phyloP scores from a whole-genome alignment of 2,797 vertebrate genomes.

The Amniataba percoides region DNA sequence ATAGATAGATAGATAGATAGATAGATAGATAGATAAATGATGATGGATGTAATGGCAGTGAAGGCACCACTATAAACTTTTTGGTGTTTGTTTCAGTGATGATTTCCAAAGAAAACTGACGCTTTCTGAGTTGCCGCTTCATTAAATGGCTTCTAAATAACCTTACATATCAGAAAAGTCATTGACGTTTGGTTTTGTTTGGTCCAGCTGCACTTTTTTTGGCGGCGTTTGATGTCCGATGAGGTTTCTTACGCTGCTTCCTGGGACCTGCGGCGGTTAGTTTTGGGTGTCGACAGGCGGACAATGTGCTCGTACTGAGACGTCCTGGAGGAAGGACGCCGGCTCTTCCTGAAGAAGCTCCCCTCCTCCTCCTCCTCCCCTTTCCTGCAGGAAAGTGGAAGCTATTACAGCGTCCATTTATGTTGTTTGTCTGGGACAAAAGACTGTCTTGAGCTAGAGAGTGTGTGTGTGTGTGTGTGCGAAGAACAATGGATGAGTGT shows the following conservation, averaged over 20 bases:
- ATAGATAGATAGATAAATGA: too few species aligned
- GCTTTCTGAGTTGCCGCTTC: neutral
- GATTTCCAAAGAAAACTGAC: neutral
- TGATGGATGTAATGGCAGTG: neutral
- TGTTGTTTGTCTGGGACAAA: conserved; percentile 50
- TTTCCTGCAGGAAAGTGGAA: conserved; percentile 71
- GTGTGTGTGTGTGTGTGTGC: neutral
- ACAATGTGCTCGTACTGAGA: conserved; percentile 65
- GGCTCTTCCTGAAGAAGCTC: conserved; percentile 65
- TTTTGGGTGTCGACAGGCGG: conserved; percentile 76
- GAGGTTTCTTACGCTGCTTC: conserved; percentile 66
- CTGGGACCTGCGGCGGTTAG: conserved; percentile 49
- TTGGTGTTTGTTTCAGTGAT: neutral
- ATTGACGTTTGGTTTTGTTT: neutral
- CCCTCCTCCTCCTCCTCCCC: conserved; percentile 45
- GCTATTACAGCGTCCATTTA: conserved; percentile 55
- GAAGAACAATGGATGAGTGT: conserved; percentile 59
- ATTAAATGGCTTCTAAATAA: neutral
- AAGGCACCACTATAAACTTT: too few species aligned
- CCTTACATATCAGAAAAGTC: neutral
- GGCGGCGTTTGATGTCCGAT: neutral
- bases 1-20: too few species aligned
- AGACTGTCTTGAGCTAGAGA: conserved; percentile 46
- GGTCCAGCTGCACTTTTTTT: neutral
- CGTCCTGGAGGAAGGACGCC: conserved; percentile 57